Evolutionary conservation across 53 echinoderm and acorn worm species (phyloP), one percentile per base, ranked within the genome.

Genomic region (Holothuria scabra): DNA sequence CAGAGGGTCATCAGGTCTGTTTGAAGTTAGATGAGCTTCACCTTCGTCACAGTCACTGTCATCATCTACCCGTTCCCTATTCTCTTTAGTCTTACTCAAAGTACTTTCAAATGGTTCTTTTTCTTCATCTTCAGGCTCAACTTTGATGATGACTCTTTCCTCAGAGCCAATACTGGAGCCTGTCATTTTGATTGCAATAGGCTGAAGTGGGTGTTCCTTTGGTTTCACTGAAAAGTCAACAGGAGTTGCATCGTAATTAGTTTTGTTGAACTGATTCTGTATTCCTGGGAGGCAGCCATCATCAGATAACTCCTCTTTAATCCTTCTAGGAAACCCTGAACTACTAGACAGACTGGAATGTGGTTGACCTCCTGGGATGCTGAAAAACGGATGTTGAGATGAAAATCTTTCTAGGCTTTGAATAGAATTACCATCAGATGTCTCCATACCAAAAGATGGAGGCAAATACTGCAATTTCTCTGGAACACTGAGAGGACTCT

Each of bases 381-480:
- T 32, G 52, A 78, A 78, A 56, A 78, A 78, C 18, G 28, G 23
- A 25, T 58, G 56, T 21, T 58, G 23, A 20, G 78, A 57, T 30
- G 78, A 78, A 23, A 78, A 78, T 56, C 78, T 78, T 56, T 78
- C 78, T 56, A 78, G 57, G 78, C 78, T 78, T 78, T 58, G 78
- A 28, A 78, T 78, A 29, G 78, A 56, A 56, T 78, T 78, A 32
- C 59, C 78, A 78, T 56, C 59, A 1, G 78, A 57, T 57, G 58
- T 31, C n/a, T 78, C 78, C 5, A n/a, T 24, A 26, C 78, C 78
- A 32, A 78, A 78, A 35, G 78, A 78, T 21, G 78, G 78, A 21
- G 78, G 78, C 19, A 78, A 52, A 78, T 78, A 78, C 58, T 78
- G 78, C 52, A 78, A 14, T 20, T 78, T 78, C 18, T 78, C 78